These are phyloP conservation scores for Conchocele bisecta DNA, from an alignment of 2,888 invertebrate species.

Conservation along the genomic window DNA sequence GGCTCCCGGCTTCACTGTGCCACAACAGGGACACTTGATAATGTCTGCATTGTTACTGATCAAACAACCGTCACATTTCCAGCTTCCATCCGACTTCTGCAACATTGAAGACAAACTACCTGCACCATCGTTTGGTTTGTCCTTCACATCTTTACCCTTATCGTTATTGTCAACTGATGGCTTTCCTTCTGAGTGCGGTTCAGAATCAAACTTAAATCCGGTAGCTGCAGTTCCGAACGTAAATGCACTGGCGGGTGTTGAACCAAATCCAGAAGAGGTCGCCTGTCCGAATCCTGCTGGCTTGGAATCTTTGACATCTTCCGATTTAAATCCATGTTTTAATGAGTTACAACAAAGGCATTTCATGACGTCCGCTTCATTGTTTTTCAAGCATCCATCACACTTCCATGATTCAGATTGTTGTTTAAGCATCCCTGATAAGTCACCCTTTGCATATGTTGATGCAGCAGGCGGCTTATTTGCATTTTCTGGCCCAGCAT, in stretches of 20 bases:
- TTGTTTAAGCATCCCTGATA: too few species aligned
- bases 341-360: too few species aligned
- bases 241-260: slow-evolving; percentile 21
- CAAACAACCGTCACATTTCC: slow-evolving; percentile 88
- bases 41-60: slow-evolving; percentile 84
- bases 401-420: too few species aligned
- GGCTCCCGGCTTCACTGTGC: slow-evolving; percentile 76
- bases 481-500: neutral
- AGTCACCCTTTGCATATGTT: too few species aligned
- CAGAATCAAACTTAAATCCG: slow-evolving; percentile 39
- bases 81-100: slow-evolving; percentile 85
- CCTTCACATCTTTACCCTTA: neutral
- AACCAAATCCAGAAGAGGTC: neutral
- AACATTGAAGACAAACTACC: slow-evolving; percentile 81
- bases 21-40: slow-evolving; percentile 77
- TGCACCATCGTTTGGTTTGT: neutral
- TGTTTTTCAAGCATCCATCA: too few species aligned
- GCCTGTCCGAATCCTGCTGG: slow-evolving; percentile 6
- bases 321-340: too few species aligned
- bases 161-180: neutral
- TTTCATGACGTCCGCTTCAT: too few species aligned
- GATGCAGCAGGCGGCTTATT: too few species aligned
- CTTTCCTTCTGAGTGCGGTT: neutral
- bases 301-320: neutral
- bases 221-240: slow-evolving; percentile 16